Evolutionary conservation across 2,888 invertebrate species (phyloP).

Genomic region (Amphiduros pacificus): DNA sequence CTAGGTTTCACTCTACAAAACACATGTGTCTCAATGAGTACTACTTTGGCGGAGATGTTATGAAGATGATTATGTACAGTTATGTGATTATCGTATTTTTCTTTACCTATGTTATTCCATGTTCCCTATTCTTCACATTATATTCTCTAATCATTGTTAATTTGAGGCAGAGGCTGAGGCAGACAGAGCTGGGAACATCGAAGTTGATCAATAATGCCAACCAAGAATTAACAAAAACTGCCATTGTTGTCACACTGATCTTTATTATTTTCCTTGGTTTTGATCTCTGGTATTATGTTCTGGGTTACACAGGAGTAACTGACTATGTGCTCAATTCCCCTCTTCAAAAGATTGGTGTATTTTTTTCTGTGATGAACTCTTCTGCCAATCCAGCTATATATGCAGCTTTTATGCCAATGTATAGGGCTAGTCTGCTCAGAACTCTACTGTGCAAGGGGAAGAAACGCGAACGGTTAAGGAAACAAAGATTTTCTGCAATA

Average conservation of each 20-base stretch:
- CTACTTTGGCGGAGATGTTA: not conserved
- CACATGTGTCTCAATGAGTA: not conserved
- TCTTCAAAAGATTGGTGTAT: slow-evolving; percentile 7
- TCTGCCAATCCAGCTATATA: slow-evolving; percentile 17
- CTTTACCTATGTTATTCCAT: not conserved
- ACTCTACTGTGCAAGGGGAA: too few relatives aligned
- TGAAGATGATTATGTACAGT: not conserved
- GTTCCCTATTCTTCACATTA: not conserved
- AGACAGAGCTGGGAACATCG: not conserved
- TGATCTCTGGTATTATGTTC: slow-evolving; percentile 11
- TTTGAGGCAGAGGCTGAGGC: not conserved
- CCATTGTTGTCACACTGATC: slow-evolving; percentile 15
- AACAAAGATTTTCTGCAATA: too few relatives aligned
- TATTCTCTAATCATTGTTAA: not conserved
- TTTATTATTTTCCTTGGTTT: slow-evolving; percentile 10
- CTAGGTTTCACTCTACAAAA: not conserved
- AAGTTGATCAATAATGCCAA: slow-evolving; percentile 4
- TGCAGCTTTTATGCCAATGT: slow-evolving; percentile 12
- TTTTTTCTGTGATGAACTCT: slow-evolving; percentile 12
- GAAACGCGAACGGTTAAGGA: too few relatives aligned
- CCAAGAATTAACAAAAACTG: slow-evolving; percentile 12
- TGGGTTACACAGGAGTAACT: slow-evolving; percentile 1
- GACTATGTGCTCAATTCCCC: slow-evolving; percentile 9
- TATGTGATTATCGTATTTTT: not conserved
- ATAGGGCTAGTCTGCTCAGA: too few relatives aligned